These are phyloP conservation scores for Strongylocentrotus purpuratus DNA, from an alignment of 35 echinoderm and acorn worm genomes.

Conservation along the genomic window DNA sequence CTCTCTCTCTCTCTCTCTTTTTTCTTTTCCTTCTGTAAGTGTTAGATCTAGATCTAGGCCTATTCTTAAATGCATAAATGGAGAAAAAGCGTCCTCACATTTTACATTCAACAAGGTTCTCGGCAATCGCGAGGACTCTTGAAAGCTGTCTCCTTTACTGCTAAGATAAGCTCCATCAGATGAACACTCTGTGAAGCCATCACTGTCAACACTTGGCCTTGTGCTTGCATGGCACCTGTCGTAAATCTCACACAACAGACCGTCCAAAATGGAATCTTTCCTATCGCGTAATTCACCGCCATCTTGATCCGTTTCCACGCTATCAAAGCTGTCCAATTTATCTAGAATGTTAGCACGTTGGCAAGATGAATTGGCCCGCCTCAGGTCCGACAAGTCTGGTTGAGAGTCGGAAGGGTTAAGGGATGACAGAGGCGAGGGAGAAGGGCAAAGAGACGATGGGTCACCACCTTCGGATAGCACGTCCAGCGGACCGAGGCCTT, in stretches of 20 bases:
- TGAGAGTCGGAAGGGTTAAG: background rate
- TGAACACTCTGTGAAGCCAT: constrained; percentile 97
- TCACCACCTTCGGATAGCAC: constrained; percentile 9
- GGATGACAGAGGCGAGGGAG: constrained; percentile 1
- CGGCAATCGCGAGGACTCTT: constrained; percentile 70
- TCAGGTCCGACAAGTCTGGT: constrained; percentile 3
- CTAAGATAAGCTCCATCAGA: constrained; percentile 91
- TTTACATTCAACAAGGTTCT: constrained; percentile 73
- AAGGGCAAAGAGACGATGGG: constrained; percentile 1
- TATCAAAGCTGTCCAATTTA: constrained; percentile 56
- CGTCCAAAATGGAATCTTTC: constrained; percentile 87
- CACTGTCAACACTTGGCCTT: constrained; percentile 77
- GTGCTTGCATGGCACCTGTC: constrained; percentile 79
- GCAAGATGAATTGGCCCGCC: background rate
- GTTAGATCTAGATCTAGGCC: background rate
- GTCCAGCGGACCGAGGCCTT: background rate
- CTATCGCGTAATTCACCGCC: background rate
- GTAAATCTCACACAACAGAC: constrained; percentile 94
- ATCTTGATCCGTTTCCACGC: constrained; percentile 41
- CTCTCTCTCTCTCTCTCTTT: background rate
- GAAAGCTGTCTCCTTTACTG: constrained; percentile 95
- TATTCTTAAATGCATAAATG: background rate
- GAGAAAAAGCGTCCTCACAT: constrained; percentile 44
- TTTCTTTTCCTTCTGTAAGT: background rate
- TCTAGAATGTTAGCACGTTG: background rate